Evolutionary conservation across 2,888 invertebrate species (phyloP).

Genomic region (Halictus ligatus): DNA sequence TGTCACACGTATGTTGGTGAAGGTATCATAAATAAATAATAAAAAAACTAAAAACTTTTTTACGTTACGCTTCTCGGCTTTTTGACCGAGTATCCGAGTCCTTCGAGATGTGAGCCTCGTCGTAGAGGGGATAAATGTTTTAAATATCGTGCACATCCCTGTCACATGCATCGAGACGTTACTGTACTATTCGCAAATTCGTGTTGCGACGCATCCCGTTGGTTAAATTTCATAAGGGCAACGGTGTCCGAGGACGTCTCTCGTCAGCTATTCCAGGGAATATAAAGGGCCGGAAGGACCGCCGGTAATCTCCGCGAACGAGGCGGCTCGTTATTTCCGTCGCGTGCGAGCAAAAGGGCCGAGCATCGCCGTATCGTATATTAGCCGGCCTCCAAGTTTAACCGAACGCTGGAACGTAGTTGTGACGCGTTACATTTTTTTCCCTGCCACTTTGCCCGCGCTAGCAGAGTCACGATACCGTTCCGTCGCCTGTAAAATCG

Average conservation of each 20-base stretch:
- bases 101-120: no score
- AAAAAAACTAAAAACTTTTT: no score
- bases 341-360: conserved; percentile 36
- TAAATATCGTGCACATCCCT: no score
- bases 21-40: no score
- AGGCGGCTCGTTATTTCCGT: conserved; percentile 47
- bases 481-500: background rate
- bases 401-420: conserved; percentile 22
- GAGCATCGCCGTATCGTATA: conserved; percentile 31
- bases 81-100: no score
- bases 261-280: conserved; percentile 13
- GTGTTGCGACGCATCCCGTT: background rate
- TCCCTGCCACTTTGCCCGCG: conserved; percentile 14
- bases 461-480: conserved; percentile 18
- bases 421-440: conserved; percentile 23
- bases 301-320: conserved; percentile 46
- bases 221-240: background rate
- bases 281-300: conserved; percentile 41
- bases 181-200: background rate
- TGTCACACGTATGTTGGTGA: no score
- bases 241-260: background rate
- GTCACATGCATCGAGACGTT: background rate
- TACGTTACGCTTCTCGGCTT: no score
- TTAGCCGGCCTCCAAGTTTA: conserved; percentile 22
- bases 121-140: no score